Base-by-base conservation (phyloP, 1,140 invertebrate genomes). In the Acromyrmex echinatior region DNA sequence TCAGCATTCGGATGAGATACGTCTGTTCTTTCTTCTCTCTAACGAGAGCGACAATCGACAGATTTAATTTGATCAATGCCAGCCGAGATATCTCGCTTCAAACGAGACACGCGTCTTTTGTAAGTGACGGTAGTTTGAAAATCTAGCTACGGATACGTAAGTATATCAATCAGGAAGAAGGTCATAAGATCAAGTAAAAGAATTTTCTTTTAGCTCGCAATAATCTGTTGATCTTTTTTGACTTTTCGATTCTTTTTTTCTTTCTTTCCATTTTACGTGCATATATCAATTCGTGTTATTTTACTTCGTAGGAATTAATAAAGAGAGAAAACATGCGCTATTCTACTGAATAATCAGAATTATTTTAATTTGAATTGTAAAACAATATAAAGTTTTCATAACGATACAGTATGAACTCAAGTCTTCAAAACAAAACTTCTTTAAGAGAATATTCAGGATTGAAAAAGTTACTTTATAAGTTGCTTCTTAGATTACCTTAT, bases 41-140 rank as follows among this genome's bases (percentile, higher is more conserved):
- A 0, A 0, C 53, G 39, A 35, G 18, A 74, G 18, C 25, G 80
- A 74, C 80, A 31, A 82, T 82, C 65, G 35, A 74, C 68, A 74
- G 56, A 74, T 74, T 82, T 74, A 82, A 82, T 82, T 39, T 6
- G 56, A 82, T 82, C 25, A 49, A 82, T 82, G 68, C 39, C 56
- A 73, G 6, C 49, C 66, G 66, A 21, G 35, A 71, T 73, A n/a
- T 62, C 16, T 2, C 53, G 39, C 35, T 60, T 73, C 56, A 14
- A 62, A 18, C 3, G 28, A 14, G n/a, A 49, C 45, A 66, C 16
- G 28, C 18, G 14, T 3, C 3, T 16, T 60, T 58, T 51, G 2
- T 62, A 49, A 31, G 12, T 14, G 18, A n/a, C 9, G 12, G 18
- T 82, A 25, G 1, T 74, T 60, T 10, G 1, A 18, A 45, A 62